Conservation (phyloP, 2,113 vertebrate genomes). For the Mohoua ochrocephala region DNA sequence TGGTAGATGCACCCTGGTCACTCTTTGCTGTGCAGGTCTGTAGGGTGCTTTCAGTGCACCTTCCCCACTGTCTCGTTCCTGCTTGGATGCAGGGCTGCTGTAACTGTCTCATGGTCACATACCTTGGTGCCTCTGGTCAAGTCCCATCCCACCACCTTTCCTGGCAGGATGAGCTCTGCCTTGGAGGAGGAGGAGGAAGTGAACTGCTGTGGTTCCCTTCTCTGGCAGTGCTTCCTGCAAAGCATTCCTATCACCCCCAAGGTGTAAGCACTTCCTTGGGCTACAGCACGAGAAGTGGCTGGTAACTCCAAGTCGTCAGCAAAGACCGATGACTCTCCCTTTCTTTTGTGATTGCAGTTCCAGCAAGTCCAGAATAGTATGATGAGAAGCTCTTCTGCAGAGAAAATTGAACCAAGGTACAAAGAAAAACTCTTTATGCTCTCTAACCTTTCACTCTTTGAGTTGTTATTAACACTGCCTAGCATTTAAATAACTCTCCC, state of each 20-base stretch:
- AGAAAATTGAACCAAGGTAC: slow-evolving; percentile 93
- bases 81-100: not conserved
- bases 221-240: not conserved
- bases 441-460: not conserved
- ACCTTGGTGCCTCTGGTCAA: not conserved
- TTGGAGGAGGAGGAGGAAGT: not conserved
- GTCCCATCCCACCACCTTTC: not conserved
- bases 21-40: not conserved
- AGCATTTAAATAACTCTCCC: not conserved
- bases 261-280: not conserved
- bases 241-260: not conserved
- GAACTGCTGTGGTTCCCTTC: not conserved
- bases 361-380: slow-evolving; percentile 92
- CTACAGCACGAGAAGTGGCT: not conserved
- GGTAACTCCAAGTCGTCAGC: not conserved
- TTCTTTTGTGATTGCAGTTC: slow-evolving; percentile 77
- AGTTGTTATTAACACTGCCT: not conserved
- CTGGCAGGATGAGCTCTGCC: not conserved
- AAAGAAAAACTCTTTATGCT: not conserved
- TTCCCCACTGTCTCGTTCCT: not conserved
- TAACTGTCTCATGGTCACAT: not conserved
- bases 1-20: not conserved
- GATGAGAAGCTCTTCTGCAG: slow-evolving; percentile 85
- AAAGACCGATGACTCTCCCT: not conserved
- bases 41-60: not conserved